These are phyloP conservation scores for Fundulus diaphanus DNA, from an alignment of 2,797 vertebrate genomes.

Conservation along the genomic window DNA sequence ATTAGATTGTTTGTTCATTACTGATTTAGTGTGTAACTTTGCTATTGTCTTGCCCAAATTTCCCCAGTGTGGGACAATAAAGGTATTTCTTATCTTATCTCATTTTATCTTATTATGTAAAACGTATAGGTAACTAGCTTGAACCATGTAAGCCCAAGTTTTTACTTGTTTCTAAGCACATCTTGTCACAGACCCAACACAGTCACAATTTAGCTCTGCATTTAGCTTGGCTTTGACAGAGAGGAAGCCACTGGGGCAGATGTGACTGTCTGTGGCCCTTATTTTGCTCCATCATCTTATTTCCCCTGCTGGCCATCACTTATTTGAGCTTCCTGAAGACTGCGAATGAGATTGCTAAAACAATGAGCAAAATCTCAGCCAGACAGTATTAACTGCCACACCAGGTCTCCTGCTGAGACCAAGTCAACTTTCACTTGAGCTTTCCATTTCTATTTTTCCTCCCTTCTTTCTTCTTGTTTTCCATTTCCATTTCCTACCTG, in stretches of 20 bases:
- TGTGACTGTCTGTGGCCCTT: constrained; percentile 52
- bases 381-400: constrained; percentile 44
- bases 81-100: too few species aligned
- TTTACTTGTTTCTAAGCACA: constrained; percentile 11
- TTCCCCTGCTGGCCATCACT: constrained; percentile 68
- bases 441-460: constrained; percentile 27
- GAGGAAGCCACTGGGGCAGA: constrained; percentile 31
- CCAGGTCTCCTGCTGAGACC: constrained; percentile 39
- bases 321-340: constrained; percentile 64
- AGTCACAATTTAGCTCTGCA: constrained; percentile 38
- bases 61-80: too few species aligned
- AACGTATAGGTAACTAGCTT: constrained; percentile 11
- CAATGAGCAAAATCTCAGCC: constrained; percentile 46
- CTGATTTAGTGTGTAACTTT: too few species aligned
- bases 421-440: constrained; percentile 34
- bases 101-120: too few species aligned
- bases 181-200: constrained; percentile 17
- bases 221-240: constrained; percentile 43
- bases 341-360: constrained; percentile 7
- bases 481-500: constrained; percentile 16
- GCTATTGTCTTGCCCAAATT: too few species aligned
- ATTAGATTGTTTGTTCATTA: too few species aligned
- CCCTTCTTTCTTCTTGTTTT: constrained; percentile 11
- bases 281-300: constrained; percentile 67
- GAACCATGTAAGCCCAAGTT: constrained; percentile 26